Evolutionary conservation across 2,113 vertebrate species (phyloP), one percentile per base, ranked within the genome.

Genomic region (Aegithalos caudatus): DNA sequence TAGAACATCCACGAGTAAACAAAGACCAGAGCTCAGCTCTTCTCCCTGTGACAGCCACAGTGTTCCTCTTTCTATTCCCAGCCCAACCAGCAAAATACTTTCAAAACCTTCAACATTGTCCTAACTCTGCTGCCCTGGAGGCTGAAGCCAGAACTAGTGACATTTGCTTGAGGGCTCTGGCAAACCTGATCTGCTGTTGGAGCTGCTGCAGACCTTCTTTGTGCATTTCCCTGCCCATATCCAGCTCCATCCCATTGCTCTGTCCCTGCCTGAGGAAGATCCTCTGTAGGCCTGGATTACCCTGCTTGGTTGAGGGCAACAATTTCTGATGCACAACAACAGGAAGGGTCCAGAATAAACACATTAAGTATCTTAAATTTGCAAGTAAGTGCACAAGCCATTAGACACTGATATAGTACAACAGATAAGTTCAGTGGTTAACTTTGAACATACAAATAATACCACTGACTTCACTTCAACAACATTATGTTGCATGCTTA

Each of bases 381-480:
- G 40, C 51, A 80, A 74, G 60, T 66, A 87, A 88, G 57, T 61
- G 57, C 53, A 67, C 29, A 47, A 53, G 76, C 40, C 66, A 40
- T 71, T 67, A 93, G 87, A 71, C 47, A 61, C 28, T 40, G 81
- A 81, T 74, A 60, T 0, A 91, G 29, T 25, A n/a, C 40, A 67
- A 53, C 53, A 94, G 86, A 56, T 77, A 93, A 95, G 54, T 65
- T 82, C 74, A 48, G 78, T 57, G 82, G 79, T 94, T 94, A 60
- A 92, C 67, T 90, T 85, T 60, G 74, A 95, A 50, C 79, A 78
- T 60, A 64, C 23, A 88, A 73, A 78, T 70, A 91, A 70, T 51
- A 54, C 29, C 76, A 73, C 67, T 57, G n/a, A 74, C 37, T 74
- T 83, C 15, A 53, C 28, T 70, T 58, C 25, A 81, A 81, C 67